Evolutionary conservation across 2,113 vertebrate genomes (phyloP).

Genomic region (Sinocyclocheilus anshuiensis): DNA sequence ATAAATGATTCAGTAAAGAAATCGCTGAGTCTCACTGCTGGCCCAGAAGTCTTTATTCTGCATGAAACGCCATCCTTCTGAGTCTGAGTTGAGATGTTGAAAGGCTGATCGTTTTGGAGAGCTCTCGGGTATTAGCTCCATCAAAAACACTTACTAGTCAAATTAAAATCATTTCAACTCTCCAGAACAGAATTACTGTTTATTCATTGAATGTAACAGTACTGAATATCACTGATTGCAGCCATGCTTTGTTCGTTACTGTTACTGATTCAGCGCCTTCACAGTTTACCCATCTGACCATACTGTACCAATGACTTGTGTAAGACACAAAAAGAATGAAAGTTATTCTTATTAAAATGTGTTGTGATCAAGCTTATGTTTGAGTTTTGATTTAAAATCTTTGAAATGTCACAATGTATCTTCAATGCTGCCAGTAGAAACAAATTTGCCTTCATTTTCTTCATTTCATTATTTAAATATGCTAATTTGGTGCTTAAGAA

Average conservation of each 20-base stretch:
- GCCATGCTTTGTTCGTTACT: not conserved
- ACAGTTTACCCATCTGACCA: conserved; percentile 6
- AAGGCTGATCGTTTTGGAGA: not conserved
- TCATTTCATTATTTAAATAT: too few relatives aligned
- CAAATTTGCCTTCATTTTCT: too few relatives aligned
- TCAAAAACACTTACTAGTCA: not conserved
- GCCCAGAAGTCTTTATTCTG: not conserved
- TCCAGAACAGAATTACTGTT: not conserved
- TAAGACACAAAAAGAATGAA: conserved; percentile 11
- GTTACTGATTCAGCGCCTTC: not conserved
- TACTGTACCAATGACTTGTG: conserved; percentile 48
- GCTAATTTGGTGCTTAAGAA: too few relatives aligned
- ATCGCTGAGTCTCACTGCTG: not conserved
- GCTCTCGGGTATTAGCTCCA: not conserved
- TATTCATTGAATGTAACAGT: not conserved
- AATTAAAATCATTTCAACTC: not conserved
- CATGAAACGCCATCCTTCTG: not conserved
- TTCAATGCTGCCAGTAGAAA: too few relatives aligned
- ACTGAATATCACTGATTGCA: not conserved
- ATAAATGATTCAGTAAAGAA: not conserved
- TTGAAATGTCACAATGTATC: not conserved
- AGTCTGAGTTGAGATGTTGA: not conserved
- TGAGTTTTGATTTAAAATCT: conserved; percentile 16
- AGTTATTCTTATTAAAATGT: conserved; percentile 2
- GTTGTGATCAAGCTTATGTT: not conserved